Percentiles rank a stretch among this genome's conserved stretches.
Conservation (phyloP, 2,888 invertebrate genomes). For the Melinaea marsaeus region DNA sequence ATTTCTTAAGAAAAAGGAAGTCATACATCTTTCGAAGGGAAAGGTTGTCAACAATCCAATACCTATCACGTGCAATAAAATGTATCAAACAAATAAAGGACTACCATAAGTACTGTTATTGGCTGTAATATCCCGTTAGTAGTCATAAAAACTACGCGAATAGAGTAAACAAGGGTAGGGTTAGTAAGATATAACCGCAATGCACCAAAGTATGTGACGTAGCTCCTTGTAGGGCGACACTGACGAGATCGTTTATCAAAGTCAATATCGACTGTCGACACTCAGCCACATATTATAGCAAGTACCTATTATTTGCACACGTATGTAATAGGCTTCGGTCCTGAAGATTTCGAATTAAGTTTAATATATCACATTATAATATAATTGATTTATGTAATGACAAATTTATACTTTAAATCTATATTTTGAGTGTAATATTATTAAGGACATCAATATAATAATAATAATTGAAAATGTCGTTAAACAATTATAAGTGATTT, state of each 20-base stretch:
- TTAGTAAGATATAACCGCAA: slow-evolving; percentile 59
- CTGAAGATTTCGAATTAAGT: slow-evolving; percentile 33
- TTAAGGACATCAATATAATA: too few species aligned
- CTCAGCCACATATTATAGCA: slow-evolving; percentile 55
- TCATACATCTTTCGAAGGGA: slow-evolving; percentile 17
- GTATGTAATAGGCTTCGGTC: slow-evolving; percentile 38
- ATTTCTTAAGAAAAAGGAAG: slow-evolving; percentile 15
- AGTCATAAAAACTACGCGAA: slow-evolving; percentile 70
- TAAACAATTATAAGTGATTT: too few species aligned
- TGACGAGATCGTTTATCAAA: slow-evolving; percentile 73
- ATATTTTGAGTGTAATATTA: too few species aligned
- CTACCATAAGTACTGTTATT: slow-evolving; percentile 56
- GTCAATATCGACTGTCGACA: slow-evolving; percentile 74
- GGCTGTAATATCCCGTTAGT: slow-evolving; percentile 63
- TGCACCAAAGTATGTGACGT: slow-evolving; percentile 76
- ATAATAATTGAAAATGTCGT: too few species aligned
- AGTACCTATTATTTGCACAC: slow-evolving; percentile 55
- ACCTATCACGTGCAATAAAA: slow-evolving; percentile 59
- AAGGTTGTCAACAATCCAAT: slow-evolving; percentile 32
- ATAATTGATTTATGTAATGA: too few species aligned
- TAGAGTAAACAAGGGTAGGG: slow-evolving; percentile 68
- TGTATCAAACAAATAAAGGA: slow-evolving; percentile 64
- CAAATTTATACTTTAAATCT: too few species aligned
- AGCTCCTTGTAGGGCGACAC: slow-evolving; percentile 71
- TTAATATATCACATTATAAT: slow-evolving; percentile 15